phyloP scores from a whole-genome alignment of 2,113 vertebrate species.

The Mesitornis unicolor region DNA sequence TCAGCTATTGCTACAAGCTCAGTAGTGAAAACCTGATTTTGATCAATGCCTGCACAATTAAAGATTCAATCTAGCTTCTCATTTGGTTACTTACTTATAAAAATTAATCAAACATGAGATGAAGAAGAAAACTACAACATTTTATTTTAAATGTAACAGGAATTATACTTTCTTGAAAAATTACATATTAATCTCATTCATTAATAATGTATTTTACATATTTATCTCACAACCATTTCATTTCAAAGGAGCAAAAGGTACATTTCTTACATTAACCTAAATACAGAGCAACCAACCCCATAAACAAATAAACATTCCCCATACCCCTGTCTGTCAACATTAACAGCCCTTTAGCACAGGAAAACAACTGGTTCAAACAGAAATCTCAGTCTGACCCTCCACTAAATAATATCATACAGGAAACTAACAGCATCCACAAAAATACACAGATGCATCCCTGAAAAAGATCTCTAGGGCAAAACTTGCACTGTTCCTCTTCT shows the following conservation, averaged over 20 bases:
- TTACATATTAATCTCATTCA: background rate
- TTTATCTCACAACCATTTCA: background rate
- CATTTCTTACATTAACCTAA: background rate
- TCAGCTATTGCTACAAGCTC: constrained; percentile 34
- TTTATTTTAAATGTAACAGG: background rate
- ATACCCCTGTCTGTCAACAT: background rate
- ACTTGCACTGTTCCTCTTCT: background rate
- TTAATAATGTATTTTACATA: background rate
- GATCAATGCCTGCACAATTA: background rate
- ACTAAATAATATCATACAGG: background rate
- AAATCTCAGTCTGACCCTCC: background rate
- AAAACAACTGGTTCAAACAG: background rate
- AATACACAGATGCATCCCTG: background rate
- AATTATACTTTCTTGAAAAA: background rate
- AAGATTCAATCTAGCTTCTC: background rate
- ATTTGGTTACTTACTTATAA: background rate
- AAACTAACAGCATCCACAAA: background rate
- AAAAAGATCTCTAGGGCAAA: background rate
- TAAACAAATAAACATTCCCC: background rate
- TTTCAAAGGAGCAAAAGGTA: background rate
- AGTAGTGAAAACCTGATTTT: constrained; percentile 32
- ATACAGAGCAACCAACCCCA: background rate
- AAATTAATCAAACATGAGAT: background rate
- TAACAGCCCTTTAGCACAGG: background rate
- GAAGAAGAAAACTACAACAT: background rate